phyloP scores from a whole-genome alignment of 2,888 invertebrate species.

The Galerucella pusilla region DNA sequence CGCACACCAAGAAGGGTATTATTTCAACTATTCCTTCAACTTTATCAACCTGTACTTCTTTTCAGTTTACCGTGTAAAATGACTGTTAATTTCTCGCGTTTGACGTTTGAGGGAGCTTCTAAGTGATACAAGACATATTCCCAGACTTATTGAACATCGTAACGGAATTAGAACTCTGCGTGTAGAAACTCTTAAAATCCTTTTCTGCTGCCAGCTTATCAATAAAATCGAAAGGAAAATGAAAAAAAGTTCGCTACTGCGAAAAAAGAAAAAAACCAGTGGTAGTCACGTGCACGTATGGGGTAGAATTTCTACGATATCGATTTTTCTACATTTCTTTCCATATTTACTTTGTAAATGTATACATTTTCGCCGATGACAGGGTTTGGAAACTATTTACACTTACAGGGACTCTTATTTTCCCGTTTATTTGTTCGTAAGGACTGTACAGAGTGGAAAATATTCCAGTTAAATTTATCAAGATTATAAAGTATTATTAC shows the following conservation, averaged over 20 bases:
- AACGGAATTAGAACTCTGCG: conserved; percentile 18
- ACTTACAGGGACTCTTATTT: conserved; percentile 16
- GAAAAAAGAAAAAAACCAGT: conserved; percentile 4
- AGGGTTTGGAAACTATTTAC: conserved; percentile 24
- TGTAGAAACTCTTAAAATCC: conserved; percentile 18
- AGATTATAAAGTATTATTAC: too few relatives aligned
- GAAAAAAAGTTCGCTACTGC: conserved; percentile 9
- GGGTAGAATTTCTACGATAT: conserved; percentile 14
- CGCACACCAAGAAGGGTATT: too few relatives aligned
- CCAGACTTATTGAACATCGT: conserved; percentile 5
- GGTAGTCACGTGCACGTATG: conserved; percentile 16
- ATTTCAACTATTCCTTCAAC: too few relatives aligned
- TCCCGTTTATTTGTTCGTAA: conserved; percentile 13
- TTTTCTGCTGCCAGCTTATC: conserved; percentile 17
- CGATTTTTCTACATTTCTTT: conserved; percentile 14
- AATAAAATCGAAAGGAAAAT: conserved; percentile 17
- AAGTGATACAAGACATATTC: conserved; percentile 12
- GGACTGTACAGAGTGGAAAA: background rate
- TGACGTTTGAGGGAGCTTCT: background rate
- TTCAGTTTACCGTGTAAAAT: background rate
- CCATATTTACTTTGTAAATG: conserved; percentile 22
- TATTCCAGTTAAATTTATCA: background rate
- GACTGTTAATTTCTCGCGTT: background rate
- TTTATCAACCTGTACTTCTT: background rate
- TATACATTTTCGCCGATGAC: conserved; percentile 16